These are phyloP conservation scores for Lepidotrigona ventralis DNA, from an alignment of 1,140 invertebrate species.

Conservation along the genomic window DNA sequence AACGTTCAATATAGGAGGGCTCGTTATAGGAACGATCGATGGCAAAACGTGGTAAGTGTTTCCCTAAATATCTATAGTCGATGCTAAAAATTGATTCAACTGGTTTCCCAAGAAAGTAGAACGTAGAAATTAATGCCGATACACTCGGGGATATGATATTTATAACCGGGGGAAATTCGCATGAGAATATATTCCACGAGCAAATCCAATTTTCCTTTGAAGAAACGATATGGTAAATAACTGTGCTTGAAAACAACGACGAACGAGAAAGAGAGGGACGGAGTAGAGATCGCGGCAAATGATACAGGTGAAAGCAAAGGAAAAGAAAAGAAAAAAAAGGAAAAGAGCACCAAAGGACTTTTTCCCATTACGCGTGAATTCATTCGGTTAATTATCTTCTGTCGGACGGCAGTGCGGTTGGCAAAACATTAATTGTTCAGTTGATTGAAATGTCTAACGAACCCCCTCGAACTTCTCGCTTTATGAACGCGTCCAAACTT, in stretches of 20 bases:
- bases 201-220: neutral
- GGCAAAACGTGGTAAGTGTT: neutral
- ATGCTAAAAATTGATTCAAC: neutral
- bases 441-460: constrained; percentile 42
- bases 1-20: neutral
- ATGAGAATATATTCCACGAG: neutral
- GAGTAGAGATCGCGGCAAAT: constrained; percentile 1
- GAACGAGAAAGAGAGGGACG: constrained; percentile 46
- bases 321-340: no score
- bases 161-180: neutral
- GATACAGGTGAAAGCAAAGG: constrained; percentile 41
- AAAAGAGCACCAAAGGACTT: constrained; percentile 4
- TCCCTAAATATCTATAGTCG: neutral
- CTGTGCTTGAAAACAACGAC: neutral
- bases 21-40: neutral
- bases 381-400: constrained; percentile 24
- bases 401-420: neutral
- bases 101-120: neutral
- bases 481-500: constrained; percentile 34
- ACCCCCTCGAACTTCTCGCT: constrained; percentile 35
- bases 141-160: neutral
- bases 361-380: constrained; percentile 16
- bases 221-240: neutral
- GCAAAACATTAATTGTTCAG: constrained; percentile 23
- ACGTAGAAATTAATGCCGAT: neutral